Percentiles rank a stretch among this genome's conserved stretches.
These are phyloP conservation scores for Chiloscyllium plagiosum DNA, from an alignment of 2,113 vertebrate species.

Conservation along the genomic window DNA sequence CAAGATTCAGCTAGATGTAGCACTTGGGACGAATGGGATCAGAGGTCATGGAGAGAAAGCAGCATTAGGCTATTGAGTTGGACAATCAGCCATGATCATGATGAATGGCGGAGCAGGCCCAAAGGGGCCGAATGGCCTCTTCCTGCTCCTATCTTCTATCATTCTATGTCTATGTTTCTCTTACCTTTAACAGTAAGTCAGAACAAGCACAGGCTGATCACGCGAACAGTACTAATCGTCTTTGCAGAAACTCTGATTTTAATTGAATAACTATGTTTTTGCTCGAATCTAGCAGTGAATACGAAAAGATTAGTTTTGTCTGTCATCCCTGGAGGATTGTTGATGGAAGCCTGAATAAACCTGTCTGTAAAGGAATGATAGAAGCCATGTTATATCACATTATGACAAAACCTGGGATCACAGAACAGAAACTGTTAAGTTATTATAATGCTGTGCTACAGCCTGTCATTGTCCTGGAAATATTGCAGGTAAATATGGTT, in stretches of 20 bases:
- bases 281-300: constrained; percentile 8
- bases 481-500: constrained; percentile 68
- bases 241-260: neutral
- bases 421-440: constrained; percentile 60
- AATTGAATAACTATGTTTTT: neutral
- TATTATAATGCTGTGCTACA: constrained; percentile 80
- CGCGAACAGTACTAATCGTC: neutral
- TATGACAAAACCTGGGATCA: constrained; percentile 77
- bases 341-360: constrained; percentile 76
- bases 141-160: too few species aligned
- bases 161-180: too few species aligned
- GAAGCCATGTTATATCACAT: constrained; percentile 79
- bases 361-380: constrained; percentile 89
- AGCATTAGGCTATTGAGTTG: too few species aligned
- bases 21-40: too few species aligned
- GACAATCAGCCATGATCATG: too few species aligned
- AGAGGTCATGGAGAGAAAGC: too few species aligned
- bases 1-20: too few species aligned
- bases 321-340: constrained; percentile 87
- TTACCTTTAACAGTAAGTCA: too few species aligned
- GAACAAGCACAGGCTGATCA: neutral
- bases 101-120: too few species aligned
- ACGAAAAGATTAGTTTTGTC: constrained; percentile 60
- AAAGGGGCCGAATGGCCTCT: too few species aligned
- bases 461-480: constrained; percentile 70